Evolutionary conservation across 2,113 vertebrate species (phyloP).

Genomic region (Phylloscopus whistleri): DNA sequence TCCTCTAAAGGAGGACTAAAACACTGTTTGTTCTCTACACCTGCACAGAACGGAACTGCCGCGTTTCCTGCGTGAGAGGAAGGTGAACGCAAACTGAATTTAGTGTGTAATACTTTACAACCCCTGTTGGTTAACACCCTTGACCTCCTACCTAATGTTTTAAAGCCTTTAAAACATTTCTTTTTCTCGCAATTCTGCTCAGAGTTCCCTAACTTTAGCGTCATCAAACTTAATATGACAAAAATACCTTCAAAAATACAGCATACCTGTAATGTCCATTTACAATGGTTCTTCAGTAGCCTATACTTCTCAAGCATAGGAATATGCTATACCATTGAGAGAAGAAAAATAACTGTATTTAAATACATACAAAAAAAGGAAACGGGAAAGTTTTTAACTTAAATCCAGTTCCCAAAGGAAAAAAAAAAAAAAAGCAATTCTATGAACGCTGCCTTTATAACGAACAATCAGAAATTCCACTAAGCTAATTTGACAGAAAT

Average conservation of each 20-base stretch:
- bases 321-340: constrained; percentile 91
- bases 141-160: constrained; percentile 85
- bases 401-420: constrained; percentile 88
- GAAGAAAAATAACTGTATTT: constrained; percentile 87
- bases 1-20: constrained; percentile 5
- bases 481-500: constrained; percentile 94
- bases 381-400: constrained; percentile 98
- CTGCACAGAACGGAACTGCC: constrained; percentile 63
- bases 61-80: constrained; percentile 80
- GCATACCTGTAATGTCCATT: constrained; percentile 97
- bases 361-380: constrained; percentile 95
- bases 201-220: constrained; percentile 88
- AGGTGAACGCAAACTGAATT: constrained; percentile 83
- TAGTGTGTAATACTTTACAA: constrained; percentile 84
- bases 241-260: constrained; percentile 94
- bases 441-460: constrained; percentile 92
- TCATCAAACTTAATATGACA: constrained; percentile 94
- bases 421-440: constrained; percentile 81
- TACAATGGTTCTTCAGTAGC: constrained; percentile 94
- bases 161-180: constrained; percentile 88
- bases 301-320: constrained; percentile 92
- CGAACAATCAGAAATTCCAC: constrained; percentile 97
- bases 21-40: constrained; percentile 55
- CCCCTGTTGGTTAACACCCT: constrained; percentile 82
- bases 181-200: constrained; percentile 84